These are phyloP conservation scores for Callyntrura sp. DNA, from an alignment of 2,888 invertebrate species.

Conservation along the genomic window DNA sequence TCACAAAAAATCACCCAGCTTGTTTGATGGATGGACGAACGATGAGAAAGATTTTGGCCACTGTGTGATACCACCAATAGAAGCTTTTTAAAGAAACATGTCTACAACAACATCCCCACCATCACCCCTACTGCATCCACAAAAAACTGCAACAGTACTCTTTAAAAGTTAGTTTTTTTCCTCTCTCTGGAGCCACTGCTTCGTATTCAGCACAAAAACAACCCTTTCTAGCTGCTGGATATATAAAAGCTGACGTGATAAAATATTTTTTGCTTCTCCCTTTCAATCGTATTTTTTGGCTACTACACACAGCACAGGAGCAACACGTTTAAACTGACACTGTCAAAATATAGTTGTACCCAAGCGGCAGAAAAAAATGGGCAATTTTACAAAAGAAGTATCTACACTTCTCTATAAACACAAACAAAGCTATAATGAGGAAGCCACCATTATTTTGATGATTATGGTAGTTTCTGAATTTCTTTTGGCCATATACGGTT, in stretches of 20 bases:
- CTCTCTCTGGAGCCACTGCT: constrained; percentile 72
- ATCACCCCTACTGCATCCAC: not conserved
- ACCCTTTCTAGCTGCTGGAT: constrained; percentile 49
- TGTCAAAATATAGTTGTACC: constrained; percentile 25
- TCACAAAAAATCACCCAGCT: not conserved
- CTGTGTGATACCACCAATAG: not conserved
- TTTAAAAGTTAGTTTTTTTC: constrained; percentile 52
- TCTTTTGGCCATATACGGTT: constrained; percentile 53
- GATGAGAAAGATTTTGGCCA: constrained; percentile 43
- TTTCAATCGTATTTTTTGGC: constrained; percentile 43
- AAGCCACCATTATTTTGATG: constrained; percentile 53
- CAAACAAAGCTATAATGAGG: constrained; percentile 6
- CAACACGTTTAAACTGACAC: constrained; percentile 41
- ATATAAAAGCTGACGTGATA: constrained; percentile 65
- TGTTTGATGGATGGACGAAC: constrained; percentile 34
- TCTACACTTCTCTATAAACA: not conserved
- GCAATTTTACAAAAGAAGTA: not conserved
- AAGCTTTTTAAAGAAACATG: not conserved
- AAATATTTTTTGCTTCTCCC: too few species aligned
- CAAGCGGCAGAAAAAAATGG: not conserved
- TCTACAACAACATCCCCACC: constrained; percentile 13
- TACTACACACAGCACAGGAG: constrained; percentile 45
- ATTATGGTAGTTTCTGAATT: constrained; percentile 62
- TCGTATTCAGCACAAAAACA: constrained; percentile 15
- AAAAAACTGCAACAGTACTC: constrained; percentile 69